Base-by-base conservation (phyloP, 2,113 vertebrate species). In the Nematolebias whitei region DNA sequence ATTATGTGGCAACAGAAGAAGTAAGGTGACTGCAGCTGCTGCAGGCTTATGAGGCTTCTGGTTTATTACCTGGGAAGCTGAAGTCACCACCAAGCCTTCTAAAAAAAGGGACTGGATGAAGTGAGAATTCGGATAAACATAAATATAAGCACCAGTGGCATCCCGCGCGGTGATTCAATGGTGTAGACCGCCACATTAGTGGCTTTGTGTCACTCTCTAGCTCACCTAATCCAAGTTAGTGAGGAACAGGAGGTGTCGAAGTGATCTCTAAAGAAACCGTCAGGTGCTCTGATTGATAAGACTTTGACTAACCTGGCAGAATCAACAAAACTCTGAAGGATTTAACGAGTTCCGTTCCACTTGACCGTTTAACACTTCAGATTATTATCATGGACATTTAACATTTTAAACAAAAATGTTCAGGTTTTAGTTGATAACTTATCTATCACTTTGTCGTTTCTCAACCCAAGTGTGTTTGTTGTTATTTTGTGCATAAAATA, bases 1-100 rank as follows among this genome's bases (percentile, higher is more conserved):
- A 67, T 75, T 73, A 80, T 89, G 86, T 85, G 79, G 90, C 83
- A 91, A 88, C 79, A 54, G 44, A 70, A 81, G 77, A 83, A 70
- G 52, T 75, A 76, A 71, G 80, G 71, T 56, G 74, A 76, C 74
- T 13, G 15, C 74, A 56, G 55, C 43, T 14, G 53, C 57, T 57
- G 65, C n/a, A 35, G 41, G 10, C 44, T 19, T 19, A 63, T 18
- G 35, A 58, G 70, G 40, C 32, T 53, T 70, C 19, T n/a, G 15
- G 38, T 3, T 62, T 54, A 74, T 70, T 56, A 61, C 12, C 26
- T 47, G 45, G 32, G 48, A 58, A 60, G 29, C 18, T n/a, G 43
- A 5, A 13, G 49, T 43, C 1, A 40, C 50, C 9, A 29, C n/a
- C 5, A 5, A 15, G 20, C 63, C 20, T 32, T 58, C 20, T 26